A percentile compares a stretch with the other conserved stretches of the same genome.
These are phyloP conservation scores for Macrotus californicus DNA, from an alignment of 2,113 vertebrate species.

Conservation along the genomic window DNA sequence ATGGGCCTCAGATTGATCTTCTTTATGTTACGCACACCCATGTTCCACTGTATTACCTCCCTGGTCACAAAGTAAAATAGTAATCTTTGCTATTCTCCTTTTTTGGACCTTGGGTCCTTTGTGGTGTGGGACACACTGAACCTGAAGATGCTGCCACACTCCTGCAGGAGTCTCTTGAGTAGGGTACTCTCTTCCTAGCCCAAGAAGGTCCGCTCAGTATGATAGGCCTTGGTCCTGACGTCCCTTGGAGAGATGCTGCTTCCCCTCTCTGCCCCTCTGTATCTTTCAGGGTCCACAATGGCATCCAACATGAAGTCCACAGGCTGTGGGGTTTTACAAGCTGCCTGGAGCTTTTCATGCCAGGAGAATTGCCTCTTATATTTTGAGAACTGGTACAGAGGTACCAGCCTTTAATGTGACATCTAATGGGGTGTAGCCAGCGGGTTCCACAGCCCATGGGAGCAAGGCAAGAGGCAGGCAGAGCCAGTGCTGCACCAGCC, in stretches of 20 bases:
- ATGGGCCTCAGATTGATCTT: conserved; percentile 89
- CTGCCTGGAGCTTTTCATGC: neutral
- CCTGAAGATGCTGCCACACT: conserved; percentile 88
- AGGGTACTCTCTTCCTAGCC: conserved; percentile 94
- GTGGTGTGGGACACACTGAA: conserved; percentile 90
- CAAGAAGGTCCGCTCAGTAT: conserved; percentile 95
- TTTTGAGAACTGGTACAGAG: neutral
- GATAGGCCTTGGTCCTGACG: conserved; percentile 93
- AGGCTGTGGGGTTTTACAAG: neutral
- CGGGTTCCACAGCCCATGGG: too few species aligned
- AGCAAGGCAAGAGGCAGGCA: too few species aligned
- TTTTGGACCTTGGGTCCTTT: neutral
- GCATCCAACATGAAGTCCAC: neutral
- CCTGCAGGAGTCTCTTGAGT: conserved; percentile 90
- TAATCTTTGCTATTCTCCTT: neutral
- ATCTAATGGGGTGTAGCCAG: too few species aligned
- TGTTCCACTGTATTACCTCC: too few species aligned
- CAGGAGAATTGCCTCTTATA: neutral
- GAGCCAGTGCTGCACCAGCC: too few species aligned
- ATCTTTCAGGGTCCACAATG: neutral
- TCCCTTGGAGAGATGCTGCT: conserved; percentile 50
- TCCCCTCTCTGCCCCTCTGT: neutral
- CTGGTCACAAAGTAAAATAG: too few species aligned
- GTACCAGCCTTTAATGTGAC: neutral
- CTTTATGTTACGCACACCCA: conserved; percentile 93